These are phyloP conservation scores for Pelobates cultripes DNA, from an alignment of 2,797 vertebrate genomes.

Conservation along the genomic window DNA sequence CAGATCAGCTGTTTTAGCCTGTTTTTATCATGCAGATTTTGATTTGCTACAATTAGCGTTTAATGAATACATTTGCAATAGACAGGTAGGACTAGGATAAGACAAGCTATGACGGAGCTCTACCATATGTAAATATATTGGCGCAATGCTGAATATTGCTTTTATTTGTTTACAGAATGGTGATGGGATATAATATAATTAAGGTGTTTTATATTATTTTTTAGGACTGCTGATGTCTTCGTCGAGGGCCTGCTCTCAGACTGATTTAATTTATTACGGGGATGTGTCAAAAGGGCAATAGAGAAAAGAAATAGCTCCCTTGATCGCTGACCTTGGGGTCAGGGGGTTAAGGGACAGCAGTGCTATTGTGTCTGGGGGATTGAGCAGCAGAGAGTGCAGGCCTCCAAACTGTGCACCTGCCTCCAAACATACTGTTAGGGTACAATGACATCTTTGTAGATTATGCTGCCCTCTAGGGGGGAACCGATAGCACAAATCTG, in stretches of 20 bases:
- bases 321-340: conserved; percentile 24
- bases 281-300: not conserved
- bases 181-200: not conserved
- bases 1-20: no score
- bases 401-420: not conserved
- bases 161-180: not conserved
- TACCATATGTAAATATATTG: no score
- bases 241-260: not conserved
- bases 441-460: not conserved
- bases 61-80: no score
- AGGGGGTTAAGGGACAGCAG: conserved; percentile 16
- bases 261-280: not conserved
- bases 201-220: not conserved
- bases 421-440: not conserved
- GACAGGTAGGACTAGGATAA: no score
- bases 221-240: conserved; percentile 10
- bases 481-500: not conserved
- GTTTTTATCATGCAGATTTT: no score
- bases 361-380: conserved; percentile 23
- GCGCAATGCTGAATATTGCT: no score
- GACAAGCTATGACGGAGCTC: no score
- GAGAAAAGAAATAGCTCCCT: conserved; percentile 2
- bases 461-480: conserved; percentile 20
- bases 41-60: no score
- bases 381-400: not conserved